Conservation (phyloP, 2,888 invertebrate species). For the Epiblema foenella region DNA sequence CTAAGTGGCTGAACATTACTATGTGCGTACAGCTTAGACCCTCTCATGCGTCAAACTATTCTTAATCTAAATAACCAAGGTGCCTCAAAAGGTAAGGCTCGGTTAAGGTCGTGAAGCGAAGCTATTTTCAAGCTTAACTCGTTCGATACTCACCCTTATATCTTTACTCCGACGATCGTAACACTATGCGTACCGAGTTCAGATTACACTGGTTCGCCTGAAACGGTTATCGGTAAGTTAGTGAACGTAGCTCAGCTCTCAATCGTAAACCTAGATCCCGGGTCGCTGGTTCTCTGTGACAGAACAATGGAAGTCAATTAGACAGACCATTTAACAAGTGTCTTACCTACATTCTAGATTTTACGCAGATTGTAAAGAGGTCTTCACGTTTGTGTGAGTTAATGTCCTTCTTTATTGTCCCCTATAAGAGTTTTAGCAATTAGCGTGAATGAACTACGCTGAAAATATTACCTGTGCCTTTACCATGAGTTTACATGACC, state of each 20-base stretch:
- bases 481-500: too few relatives aligned
- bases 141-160: background rate
- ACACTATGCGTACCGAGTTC: background rate
- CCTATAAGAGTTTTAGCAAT: background rate
- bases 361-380: background rate
- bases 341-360: constrained; percentile 17
- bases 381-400: background rate
- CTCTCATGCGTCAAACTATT: background rate
- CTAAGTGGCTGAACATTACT: background rate
- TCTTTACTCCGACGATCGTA: background rate
- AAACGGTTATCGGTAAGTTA: background rate
- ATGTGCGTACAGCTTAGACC: background rate
- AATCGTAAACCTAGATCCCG: constrained; percentile 21
- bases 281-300: constrained; percentile 1
- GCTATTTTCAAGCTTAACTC: background rate
- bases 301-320: constrained; percentile 5
- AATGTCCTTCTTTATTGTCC: background rate
- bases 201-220: background rate
- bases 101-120: background rate
- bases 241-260: background rate
- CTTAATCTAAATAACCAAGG: background rate
- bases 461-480: too few relatives aligned
- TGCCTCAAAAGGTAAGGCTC: background rate
- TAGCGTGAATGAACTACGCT: background rate
- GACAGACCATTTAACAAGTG: constrained; percentile 21